A percentile compares a stretch with the other conserved stretches of the same genome.
phyloP scores from a whole-genome alignment of 2,797 vertebrate genomes.

The Periophthalmus magnuspinnatus region DNA sequence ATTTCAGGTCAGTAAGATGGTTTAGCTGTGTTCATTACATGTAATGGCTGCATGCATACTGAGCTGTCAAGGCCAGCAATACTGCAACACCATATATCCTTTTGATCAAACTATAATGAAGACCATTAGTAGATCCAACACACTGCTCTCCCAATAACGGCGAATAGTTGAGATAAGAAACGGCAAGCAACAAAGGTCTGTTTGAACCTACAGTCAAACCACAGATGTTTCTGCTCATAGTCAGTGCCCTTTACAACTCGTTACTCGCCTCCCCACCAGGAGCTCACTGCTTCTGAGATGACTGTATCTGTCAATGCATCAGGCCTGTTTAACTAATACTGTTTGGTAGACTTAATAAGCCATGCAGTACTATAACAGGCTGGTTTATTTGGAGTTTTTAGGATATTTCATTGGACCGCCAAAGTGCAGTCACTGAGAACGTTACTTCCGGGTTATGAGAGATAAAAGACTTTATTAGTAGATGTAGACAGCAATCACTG shows the following conservation, averaged over 20 bases:
- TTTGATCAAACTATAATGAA: conserved; percentile 8
- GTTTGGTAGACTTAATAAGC: background rate
- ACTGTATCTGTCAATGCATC: conserved; percentile 8
- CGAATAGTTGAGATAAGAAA: conserved; percentile 3
- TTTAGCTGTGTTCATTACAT: no score
- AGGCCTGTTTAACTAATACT: background rate
- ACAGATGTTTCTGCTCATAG: conserved; percentile 8
- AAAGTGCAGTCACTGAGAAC: no score
- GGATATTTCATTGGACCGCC: no score
- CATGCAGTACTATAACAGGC: background rate
- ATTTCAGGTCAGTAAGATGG: background rate
- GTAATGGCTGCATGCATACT: background rate
- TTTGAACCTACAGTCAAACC: conserved; percentile 7
- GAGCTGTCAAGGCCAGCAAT: background rate
- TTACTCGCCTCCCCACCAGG: background rate
- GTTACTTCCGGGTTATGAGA: no score
- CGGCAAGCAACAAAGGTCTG: conserved; percentile 9
- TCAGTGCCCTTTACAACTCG: conserved; percentile 1
- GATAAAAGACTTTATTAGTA: no score
- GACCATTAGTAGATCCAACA: conserved; percentile 1
- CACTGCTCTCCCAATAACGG: background rate
- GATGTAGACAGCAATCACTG: no score
- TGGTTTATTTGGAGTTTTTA: no score
- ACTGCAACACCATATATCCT: conserved; percentile 4
- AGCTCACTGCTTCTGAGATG: conserved; percentile 1